Percentiles rank a stretch among this genome's conserved stretches.
These are phyloP conservation scores for Darevskia mixta DNA, from an alignment of 2,797 vertebrate genomes.

Conservation along the genomic window DNA sequence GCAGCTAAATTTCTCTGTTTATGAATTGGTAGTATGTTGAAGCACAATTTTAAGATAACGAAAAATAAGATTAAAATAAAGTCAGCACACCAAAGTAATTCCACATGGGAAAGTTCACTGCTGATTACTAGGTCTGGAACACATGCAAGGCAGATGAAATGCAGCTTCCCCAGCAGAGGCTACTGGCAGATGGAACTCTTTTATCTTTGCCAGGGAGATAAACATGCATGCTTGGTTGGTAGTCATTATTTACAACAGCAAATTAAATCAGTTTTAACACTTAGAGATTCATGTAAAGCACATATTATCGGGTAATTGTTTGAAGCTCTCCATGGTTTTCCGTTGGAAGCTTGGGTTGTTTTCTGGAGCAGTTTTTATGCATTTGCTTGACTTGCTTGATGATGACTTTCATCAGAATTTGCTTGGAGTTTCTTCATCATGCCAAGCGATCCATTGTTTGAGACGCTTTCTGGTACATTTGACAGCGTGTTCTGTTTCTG, in stretches of 20 bases:
- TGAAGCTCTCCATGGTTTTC: conserved; percentile 40
- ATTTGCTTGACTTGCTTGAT: neutral
- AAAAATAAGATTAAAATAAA: conserved; percentile 53
- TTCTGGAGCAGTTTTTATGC: neutral
- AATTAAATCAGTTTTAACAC: conserved; percentile 72
- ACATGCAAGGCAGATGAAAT: conserved; percentile 48
- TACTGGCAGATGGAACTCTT: conserved; percentile 66
- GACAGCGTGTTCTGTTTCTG: neutral
- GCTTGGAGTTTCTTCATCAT: conserved; percentile 41
- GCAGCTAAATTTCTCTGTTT: conserved; percentile 71
- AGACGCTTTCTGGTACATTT: conserved; percentile 9
- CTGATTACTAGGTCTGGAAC: conserved; percentile 56
- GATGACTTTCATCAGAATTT: conserved; percentile 49
- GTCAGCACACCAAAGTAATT: conserved; percentile 58
- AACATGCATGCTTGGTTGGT: conserved; percentile 59
- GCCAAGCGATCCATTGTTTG: neutral
- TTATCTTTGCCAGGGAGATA: conserved; percentile 74
- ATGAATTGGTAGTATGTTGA: conserved; percentile 65
- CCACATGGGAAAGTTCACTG: conserved; percentile 50
- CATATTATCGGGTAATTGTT: conserved; percentile 54
- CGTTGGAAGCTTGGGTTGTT: conserved; percentile 16
- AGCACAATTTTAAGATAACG: conserved; percentile 53
- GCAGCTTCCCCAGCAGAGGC: conserved; percentile 44
- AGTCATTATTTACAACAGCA: conserved; percentile 74
- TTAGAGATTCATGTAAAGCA: conserved; percentile 67